phyloP scores from a whole-genome alignment of 2,797 vertebrate species.

The Poeciliopsis turneri region DNA sequence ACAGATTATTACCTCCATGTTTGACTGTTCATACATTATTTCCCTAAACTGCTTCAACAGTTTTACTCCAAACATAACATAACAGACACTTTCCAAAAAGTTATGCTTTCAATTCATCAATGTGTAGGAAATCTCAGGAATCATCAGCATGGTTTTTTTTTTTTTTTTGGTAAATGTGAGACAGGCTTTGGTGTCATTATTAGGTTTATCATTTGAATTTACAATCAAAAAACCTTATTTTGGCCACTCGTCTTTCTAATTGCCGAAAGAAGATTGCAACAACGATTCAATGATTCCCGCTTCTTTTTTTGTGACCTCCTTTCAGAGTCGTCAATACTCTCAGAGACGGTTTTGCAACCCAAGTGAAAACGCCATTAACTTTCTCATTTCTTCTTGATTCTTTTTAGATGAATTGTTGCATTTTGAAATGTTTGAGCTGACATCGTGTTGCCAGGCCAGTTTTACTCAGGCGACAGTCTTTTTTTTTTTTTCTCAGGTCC shows the following conservation, averaged over 20 bases:
- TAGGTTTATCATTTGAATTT: neutral
- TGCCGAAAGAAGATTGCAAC: neutral
- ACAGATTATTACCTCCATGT: neutral
- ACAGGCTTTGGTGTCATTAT: neutral
- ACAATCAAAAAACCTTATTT: neutral
- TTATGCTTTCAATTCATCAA: neutral
- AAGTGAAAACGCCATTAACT: neutral
- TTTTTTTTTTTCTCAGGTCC: neutral
- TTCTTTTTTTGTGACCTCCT: neutral
- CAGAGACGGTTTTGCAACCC: neutral
- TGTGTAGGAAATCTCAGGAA: neutral
- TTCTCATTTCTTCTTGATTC: neutral
- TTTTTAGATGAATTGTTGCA: neutral
- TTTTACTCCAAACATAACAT: neutral
- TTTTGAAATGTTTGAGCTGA: neutral
- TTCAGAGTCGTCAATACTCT: neutral
- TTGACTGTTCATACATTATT: neutral
- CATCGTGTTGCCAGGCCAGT: neutral
- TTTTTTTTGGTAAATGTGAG: neutral
- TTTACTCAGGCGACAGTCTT: neutral
- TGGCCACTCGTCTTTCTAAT: neutral
- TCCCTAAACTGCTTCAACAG: neutral
- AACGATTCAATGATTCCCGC: neutral
- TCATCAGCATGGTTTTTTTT: no score
- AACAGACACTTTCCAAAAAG: neutral